Conservation (phyloP, 2,888 invertebrate genomes). For the Didymodactylos carnosus region DNA sequence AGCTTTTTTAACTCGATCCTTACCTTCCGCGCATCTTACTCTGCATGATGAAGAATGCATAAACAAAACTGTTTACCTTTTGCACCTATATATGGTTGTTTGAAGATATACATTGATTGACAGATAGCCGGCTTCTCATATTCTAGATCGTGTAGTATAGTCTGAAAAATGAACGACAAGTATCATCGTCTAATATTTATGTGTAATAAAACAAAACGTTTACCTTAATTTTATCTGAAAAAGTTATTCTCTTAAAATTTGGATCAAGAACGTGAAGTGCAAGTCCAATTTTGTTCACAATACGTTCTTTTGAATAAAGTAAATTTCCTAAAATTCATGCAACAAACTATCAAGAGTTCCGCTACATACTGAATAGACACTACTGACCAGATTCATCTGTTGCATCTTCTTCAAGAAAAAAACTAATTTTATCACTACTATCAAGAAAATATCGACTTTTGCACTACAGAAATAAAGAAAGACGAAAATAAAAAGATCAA, state of each 20-base stretch:
- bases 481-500: too few species aligned
- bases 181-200: too few species aligned
- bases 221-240: slow-evolving; percentile 56
- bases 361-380: neutral
- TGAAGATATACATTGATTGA: slow-evolving; percentile 95
- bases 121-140: slow-evolving; percentile 55
- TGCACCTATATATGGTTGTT: slow-evolving; percentile 71
- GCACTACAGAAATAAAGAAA: too few species aligned
- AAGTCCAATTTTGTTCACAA: slow-evolving; percentile 48
- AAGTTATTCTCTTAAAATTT: slow-evolving; percentile 58
- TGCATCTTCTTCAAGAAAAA: slow-evolving; percentile 69
- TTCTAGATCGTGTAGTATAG: slow-evolving; percentile 37
- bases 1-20: too few species aligned
- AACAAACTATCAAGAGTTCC: neutral
- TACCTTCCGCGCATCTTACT: neutral
- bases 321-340: neutral
- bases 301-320: slow-evolving; percentile 32
- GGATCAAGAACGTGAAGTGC: slow-evolving; percentile 57
- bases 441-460: slow-evolving; percentile 67
- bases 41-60: neutral
- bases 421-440: slow-evolving; percentile 71
- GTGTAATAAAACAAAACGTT: neutral
- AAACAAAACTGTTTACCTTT: slow-evolving; percentile 51
- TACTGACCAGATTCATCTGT: slow-evolving; percentile 43
- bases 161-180: slow-evolving; percentile 21